Evolutionary conservation across 2,113 vertebrate species (phyloP), one percentile per base, ranked within the genome.

Genomic region (Pipa parva): DNA sequence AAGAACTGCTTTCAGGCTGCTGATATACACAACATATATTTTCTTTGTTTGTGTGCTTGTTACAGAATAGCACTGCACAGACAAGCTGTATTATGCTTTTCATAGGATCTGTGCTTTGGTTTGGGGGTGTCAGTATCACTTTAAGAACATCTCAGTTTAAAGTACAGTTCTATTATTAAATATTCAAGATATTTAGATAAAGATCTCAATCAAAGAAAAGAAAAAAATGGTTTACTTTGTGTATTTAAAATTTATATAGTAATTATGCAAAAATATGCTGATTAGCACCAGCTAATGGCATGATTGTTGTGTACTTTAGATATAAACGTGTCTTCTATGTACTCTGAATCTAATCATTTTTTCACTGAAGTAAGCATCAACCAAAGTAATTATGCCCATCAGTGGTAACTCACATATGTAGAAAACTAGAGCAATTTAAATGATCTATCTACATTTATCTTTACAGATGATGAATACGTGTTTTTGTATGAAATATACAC

Each of bases 241-340:
- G 15, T 54, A 25, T 54, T 54, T 15, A 8, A 25, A 26, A 54
- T 54, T 54, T 4, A 27, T 54, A 54, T 26, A 28, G 11, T 26
- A 54, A 54, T 54, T 54, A 54, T 54, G 50, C 13, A 54, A 54
- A 54, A 54, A 54, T 54, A 54, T 28, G 50, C 50, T 54, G 50
- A 54, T 54, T 54, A 54, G 7, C 25, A 26, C 25, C 25, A 27
- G 12, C 15, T 54, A 54, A 54, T 26, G 25, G 27, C 13, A 54
- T 27, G 24, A 54, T 54, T 26, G 27, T 17, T 54, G 25, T 54
- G 25, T 54, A 28, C 50, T 54, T 54, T 25, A 26, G 25, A 27
- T 54, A 26, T 28, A 26, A 28, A 54, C n/a, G 13, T 54, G 25
- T 28, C 50, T 54, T 26, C 25, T 54, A 12, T 54, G 24, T 54